phyloP scores from a whole-genome alignment of 2,797 vertebrate genomes.

The Myotis vivesi region DNA sequence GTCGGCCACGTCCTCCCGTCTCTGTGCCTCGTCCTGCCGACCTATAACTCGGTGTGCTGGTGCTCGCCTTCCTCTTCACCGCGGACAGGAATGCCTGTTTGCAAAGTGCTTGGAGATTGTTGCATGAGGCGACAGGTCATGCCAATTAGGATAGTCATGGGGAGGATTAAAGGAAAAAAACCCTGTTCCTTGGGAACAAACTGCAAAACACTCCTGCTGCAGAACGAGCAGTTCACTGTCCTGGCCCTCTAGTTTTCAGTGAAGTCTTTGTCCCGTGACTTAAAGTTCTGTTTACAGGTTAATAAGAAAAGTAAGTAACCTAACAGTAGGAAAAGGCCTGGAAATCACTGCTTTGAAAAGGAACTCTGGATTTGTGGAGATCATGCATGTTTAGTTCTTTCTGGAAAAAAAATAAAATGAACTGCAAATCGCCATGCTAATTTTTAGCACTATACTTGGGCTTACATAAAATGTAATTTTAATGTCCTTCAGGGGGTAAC shows the following conservation, averaged over 20 bases:
- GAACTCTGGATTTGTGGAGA: not conserved
- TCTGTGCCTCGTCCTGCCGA: rapidly evolving
- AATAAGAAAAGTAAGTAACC: not conserved
- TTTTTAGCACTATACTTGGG: not conserved
- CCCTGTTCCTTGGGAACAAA: not conserved
- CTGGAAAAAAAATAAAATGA: not conserved
- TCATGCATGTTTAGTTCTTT: not conserved
- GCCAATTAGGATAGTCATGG: not conserved
- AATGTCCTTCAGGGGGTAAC: not conserved
- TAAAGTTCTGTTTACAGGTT: not conserved
- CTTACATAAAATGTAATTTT: not conserved
- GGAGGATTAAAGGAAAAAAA: not conserved
- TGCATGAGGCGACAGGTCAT: not conserved
- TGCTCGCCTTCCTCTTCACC: not conserved
- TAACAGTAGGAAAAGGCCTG: not conserved
- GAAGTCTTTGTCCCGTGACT: not conserved
- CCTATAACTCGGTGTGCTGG: not conserved
- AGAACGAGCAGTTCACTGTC: not conserved
- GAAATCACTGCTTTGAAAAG: not conserved
- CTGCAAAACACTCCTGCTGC: not conserved
- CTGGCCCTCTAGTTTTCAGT: not conserved
- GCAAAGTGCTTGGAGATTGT: not conserved
- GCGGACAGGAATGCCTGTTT: not conserved
- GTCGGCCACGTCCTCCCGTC: not conserved
- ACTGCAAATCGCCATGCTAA: not conserved